Evolutionary conservation across 92 coral and sea anemone species (phyloP).

Genomic region (Phenganax subtilis): DNA sequence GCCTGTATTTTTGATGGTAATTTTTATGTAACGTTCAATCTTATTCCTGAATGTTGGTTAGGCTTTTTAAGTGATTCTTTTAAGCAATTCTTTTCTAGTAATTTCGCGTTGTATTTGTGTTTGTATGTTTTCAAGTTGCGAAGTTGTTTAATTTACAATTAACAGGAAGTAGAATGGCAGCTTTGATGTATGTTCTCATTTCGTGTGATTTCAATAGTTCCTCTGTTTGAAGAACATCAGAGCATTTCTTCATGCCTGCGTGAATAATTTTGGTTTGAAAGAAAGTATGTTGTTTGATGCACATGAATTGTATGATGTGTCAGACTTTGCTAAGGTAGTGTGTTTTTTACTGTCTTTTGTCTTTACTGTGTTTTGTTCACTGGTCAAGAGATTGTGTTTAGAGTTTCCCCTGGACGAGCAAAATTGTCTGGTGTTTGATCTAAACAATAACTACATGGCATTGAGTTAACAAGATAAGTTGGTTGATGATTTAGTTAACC

Average conservation of each 20-base stretch:
- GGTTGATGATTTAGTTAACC: not conserved
- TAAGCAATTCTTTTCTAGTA: not conserved
- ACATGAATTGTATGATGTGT: slow-evolving; percentile 82
- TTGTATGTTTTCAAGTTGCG: not conserved
- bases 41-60: not conserved
- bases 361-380: not conserved
- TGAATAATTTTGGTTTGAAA: slow-evolving; percentile 62
- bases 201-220: slow-evolving; percentile 55
- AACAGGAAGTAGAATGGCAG: not conserved
- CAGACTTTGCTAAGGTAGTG: slow-evolving; percentile 88
- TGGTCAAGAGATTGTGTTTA: not conserved
- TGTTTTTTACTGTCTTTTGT: not conserved
- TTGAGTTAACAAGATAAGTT: not conserved
- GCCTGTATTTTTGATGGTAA: no score
- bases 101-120: not conserved
- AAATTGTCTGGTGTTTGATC: not conserved
- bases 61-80: not conserved
- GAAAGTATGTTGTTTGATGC: slow-evolving; percentile 80
- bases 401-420: not conserved
- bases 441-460: not conserved
- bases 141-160: not conserved
- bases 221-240: slow-evolving; percentile 91
- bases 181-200: not conserved
- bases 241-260: slow-evolving; percentile 75
- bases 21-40: no score